Base-by-base conservation (phyloP, 2,888 invertebrate species). In the Pristionchus arcanus region DNA sequence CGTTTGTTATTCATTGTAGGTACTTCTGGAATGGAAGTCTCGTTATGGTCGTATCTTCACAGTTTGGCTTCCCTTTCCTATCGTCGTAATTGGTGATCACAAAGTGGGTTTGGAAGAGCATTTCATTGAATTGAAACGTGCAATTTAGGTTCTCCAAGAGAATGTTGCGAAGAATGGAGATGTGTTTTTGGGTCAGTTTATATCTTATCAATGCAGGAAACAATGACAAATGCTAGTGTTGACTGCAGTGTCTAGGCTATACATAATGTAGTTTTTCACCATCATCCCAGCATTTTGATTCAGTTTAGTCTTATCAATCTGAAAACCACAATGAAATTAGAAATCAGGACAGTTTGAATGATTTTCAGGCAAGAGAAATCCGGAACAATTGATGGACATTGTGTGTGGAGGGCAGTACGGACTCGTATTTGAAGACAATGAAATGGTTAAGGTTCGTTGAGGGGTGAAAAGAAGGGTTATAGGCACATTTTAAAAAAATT, bases 311-410 rank as follows among this genome's bases (percentile, higher is more conserved):
- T n/a, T 4, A 5, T 68, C 5, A 15, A n/a, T 68, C 25, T 13
- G 31, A 28, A 28, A 28, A 25, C 11, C 28, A n/a, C n/a, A 28
- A 28, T 2, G 31, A 1, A 68, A n/a, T 59, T 13, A 19, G 21
- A 21, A 63, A 63, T 21, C n/a, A 63, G 7, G 63, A 63, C 21
- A 63, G 9, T 7, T n/a, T n/a, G n/a, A n/a, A n/a, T n/a, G n/a
- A n/a, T 4, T 28, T 31, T 0, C 68, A 68, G 77, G 21, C 16
- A 77, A 77, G 77, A 34, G 31, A 34, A 77, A 77, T 53, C 84
- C 84, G 15, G 84, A 53, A 28, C 84, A 84, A n/a, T n/a, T 84
- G 28, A 84, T 84, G 84, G 55, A 84, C 15, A 28, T 84, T 19
- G 31, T 84, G 28, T n/a, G n/a, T 2, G 84, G 55, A 2, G 84